Evolutionary conservation across 1,140 invertebrate species (phyloP).

Genomic region (Cherax quadricarinatus): DNA sequence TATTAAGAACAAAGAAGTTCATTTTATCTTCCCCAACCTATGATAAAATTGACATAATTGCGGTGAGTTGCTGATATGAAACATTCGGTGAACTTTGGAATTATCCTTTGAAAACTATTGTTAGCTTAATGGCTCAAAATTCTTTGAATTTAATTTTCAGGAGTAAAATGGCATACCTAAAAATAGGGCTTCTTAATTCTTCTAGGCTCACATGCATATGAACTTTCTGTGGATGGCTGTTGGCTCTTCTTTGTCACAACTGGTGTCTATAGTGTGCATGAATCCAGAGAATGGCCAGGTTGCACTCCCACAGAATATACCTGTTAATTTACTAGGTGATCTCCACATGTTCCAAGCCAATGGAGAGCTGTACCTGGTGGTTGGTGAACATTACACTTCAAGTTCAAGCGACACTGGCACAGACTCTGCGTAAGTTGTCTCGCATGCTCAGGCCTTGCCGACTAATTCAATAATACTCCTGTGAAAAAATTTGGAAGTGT

Average conservation of each 20-base stretch:
- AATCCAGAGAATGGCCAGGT: not conserved
- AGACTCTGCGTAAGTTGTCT: not conserved
- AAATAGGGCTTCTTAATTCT: not conserved
- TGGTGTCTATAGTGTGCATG: not conserved
- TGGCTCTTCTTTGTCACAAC: not conserved
- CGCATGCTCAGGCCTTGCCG: too few species aligned
- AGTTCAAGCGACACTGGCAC: not conserved
- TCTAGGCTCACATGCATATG: not conserved
- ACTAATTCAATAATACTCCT: too few species aligned
- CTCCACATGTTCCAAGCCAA: constrained; percentile 10
- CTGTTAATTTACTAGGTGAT: not conserved
- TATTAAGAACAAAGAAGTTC: not conserved
- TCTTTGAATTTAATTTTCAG: not conserved
- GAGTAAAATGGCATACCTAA: too few species aligned
- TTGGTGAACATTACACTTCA: not conserved
- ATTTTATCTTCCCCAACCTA: not conserved
- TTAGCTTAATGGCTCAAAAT: not conserved
- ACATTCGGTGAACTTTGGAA: not conserved
- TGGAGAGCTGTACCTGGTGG: not conserved
- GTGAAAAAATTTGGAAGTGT: too few species aligned
- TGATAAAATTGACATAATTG: constrained; percentile 1
- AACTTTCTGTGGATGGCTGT: not conserved
- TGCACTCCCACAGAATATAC: not conserved
- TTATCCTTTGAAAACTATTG: not conserved
- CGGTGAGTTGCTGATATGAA: not conserved